phyloP scores from a whole-genome alignment of 2,797 vertebrate genomes.

The Pantherophis alleghaniensis region DNA sequence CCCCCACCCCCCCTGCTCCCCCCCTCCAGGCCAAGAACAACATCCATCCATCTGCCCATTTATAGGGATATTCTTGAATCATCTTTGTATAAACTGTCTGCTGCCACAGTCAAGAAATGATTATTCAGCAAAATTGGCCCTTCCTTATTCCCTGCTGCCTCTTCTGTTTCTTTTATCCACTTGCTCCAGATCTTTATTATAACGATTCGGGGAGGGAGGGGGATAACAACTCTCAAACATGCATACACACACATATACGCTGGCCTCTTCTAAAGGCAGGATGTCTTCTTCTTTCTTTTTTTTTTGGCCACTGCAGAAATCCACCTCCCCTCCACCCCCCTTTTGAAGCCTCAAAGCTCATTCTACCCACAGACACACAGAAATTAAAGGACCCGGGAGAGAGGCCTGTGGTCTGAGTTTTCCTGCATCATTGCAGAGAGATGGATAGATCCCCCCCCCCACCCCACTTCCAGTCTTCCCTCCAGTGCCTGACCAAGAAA shows the following conservation, averaged over 20 bases:
- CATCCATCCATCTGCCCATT: neutral
- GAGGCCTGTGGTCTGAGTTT: constrained; percentile 20
- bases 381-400: neutral
- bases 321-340: neutral
- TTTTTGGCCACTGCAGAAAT: constrained; percentile 12
- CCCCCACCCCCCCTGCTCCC: neutral
- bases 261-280: neutral
- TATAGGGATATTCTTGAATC: constrained; percentile 1
- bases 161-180: neutral
- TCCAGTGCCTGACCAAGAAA: neutral
- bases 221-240: neutral
- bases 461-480: neutral
- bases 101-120: constrained; percentile 26
- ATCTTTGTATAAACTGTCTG: neutral
- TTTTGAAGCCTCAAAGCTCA: constrained; percentile 6
- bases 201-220: neutral
- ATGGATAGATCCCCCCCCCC: neutral
- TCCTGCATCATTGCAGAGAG: constrained; percentile 38
- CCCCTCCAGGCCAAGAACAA: neutral
- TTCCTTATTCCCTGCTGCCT: neutral
- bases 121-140: constrained; percentile 31
- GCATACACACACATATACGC: neutral
- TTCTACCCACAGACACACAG: constrained; percentile 11
- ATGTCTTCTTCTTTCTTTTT: neutral
- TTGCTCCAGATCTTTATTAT: constrained; percentile 4